Conservation (phyloP, 2,888 invertebrate species). For the Lepidocyrtoides sp. region DNA sequence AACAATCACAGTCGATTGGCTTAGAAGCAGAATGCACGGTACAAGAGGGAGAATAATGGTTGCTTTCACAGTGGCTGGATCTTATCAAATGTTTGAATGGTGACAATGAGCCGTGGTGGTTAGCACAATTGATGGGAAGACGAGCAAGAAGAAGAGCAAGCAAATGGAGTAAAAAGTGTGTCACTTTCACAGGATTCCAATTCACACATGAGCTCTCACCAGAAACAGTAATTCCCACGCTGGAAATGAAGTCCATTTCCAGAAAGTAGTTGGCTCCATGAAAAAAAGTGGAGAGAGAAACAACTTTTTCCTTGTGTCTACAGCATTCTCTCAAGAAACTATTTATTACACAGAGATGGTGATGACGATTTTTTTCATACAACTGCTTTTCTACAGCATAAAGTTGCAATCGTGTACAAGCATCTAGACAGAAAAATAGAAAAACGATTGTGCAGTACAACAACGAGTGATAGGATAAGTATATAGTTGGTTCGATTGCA, state of each 20-base stretch:
- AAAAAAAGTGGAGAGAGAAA: conserved; percentile 49
- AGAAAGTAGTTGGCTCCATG: conserved; percentile 72
- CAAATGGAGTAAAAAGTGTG: conserved; percentile 49
- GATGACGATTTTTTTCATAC: conserved; percentile 25
- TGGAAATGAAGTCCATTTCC: conserved; percentile 79
- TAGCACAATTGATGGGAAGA: neutral
- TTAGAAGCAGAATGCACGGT: conserved; percentile 43
- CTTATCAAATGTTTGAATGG: conserved; percentile 63
- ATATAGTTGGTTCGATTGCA: conserved; percentile 16
- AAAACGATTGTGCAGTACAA: neutral
- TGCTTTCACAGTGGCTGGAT: conserved; percentile 48
- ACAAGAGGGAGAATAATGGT: conserved; percentile 49
- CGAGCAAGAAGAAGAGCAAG: neutral
- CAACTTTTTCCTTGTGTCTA: conserved; percentile 49
- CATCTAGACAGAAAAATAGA: neutral
- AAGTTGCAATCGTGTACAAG: too few species aligned
- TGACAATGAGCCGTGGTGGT: conserved; percentile 71
- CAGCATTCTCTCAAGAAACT: conserved; percentile 58
- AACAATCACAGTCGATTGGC: conserved; percentile 75
- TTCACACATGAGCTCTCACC: conserved; percentile 77
- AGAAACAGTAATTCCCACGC: conserved; percentile 72
- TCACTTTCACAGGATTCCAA: conserved; percentile 71
- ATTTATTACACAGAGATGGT: conserved; percentile 60
- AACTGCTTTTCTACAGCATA: neutral
- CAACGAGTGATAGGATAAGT: conserved; percentile 4